Evolutionary conservation across 1,140 invertebrate genomes (phyloP), one percentile per base, ranked within the genome.

Genomic region (Bicyclus anynana): DNA sequence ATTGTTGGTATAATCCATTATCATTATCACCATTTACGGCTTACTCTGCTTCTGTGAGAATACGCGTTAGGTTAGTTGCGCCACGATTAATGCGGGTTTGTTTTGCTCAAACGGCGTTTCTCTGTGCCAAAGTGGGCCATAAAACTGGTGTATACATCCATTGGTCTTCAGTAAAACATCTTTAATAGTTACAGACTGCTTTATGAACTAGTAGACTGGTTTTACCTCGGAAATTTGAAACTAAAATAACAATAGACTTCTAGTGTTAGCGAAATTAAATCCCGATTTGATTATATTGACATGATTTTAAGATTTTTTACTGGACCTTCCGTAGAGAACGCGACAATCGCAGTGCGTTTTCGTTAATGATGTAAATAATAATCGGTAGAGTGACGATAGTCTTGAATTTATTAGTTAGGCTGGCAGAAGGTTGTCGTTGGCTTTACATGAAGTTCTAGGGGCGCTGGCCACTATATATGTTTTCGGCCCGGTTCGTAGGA

Each of bases 121-220:
- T 70, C 80, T 79, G 84, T 85, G 77, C 82, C 84, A 87, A 84
- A 84, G 81, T 85, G 80, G 79, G 81, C 80, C 82, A 78, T 87
- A 82, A 82, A 87, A 72, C 74, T 75, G 78, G 74, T 67, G 70
- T 72, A 67, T 53, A 69, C 70, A 72, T 74, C 68, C 65, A n/a
- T 74, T 73, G 69, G 71, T 82, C 74, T 74, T 82, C 80, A 84
- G 67, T 77, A 77, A 83, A 77, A 76, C 72, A 60, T 77, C 74
- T 75, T 80, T 74, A 63, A 79, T 80, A 77, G 67, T 68, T 67
- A 83, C 82, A 84, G 84, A 87, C 84, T 87, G 84, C 80, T 82
- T 74, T 65, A 77, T 79, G 62, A 84, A 85, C 74, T 84, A 58
- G 72, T 86, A 86, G 84, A 86, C 82, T 87, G 83, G 80, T 84